A percentile compares a stretch with the other conserved stretches of the same genome.
phyloP scores from a whole-genome alignment of 2,797 vertebrate genomes.

The Tarsius wallacei region DNA sequence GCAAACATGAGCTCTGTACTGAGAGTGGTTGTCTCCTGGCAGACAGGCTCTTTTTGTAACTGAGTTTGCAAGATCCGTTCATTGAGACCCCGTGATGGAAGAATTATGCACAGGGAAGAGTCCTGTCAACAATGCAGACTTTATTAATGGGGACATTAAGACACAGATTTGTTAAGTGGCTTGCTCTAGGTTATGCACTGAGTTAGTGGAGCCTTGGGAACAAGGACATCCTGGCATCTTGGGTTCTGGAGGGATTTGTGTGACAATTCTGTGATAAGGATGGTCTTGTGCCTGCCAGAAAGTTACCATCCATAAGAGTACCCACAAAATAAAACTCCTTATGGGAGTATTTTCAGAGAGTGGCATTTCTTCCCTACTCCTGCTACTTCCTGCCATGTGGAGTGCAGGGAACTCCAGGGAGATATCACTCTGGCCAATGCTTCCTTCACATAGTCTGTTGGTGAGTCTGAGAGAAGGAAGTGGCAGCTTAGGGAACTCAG shows the following conservation, averaged over 20 bases:
- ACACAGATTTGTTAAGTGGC: not conserved
- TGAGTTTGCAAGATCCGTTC: not conserved
- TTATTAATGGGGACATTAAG: not conserved
- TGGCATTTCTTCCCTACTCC: not conserved
- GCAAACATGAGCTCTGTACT: not conserved
- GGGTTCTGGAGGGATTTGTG: not conserved
- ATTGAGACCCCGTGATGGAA: not conserved
- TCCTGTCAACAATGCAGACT: not conserved
- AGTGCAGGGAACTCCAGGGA: not conserved
- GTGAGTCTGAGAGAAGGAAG: not conserved
- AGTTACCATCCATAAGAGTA: not conserved
- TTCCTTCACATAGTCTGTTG: not conserved
- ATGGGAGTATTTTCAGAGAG: too few species aligned
- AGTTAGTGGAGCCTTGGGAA: not conserved
- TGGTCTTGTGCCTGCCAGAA: not conserved
- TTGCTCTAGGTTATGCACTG: not conserved
- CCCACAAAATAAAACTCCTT: not conserved
- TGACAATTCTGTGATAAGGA: not conserved
- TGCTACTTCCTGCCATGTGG: accelerated
- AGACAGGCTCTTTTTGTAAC: not conserved
- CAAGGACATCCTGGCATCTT: not conserved
- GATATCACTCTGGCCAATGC: accelerated
- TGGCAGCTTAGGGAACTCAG: not conserved
- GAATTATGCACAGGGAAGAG: not conserved
- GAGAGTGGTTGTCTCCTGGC: not conserved